Base-by-base conservation (phyloP, 2,888 invertebrate species). In the Latrodectus elegans region DNA sequence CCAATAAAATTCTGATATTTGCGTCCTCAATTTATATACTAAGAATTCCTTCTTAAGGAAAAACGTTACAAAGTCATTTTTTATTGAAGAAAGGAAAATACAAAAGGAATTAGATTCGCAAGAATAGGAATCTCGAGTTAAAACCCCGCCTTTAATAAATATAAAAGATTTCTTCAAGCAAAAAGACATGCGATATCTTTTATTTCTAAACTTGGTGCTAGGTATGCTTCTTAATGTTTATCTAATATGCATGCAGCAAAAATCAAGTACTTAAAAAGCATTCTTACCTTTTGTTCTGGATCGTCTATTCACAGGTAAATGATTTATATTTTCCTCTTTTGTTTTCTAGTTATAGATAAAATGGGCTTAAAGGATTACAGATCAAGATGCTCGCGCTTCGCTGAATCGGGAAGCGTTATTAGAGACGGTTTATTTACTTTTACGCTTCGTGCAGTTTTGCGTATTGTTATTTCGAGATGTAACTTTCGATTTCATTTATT, bases 291-390 rank as follows among this genome's bases (percentile, higher is more conserved):
- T 60, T 60, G 60, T 60, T 60, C n/a, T n/a, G n/a, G 60, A 12
- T 60, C n/a, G n/a, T 15, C 12, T 15, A 60, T 8, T 60, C 12
- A 12, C 60, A 60, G 60, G 60, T 60, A 60, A 38, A 38, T 60
- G 11, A 60, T 15, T 60, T 15, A 60, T 12, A 60, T 60, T 60
- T 60, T 38, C 38, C 60, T 12, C 60, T 60, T 60, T 60, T 60
- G 60, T 60, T 60, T 38, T 60, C 60, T 11, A 11, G 11, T 60
- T 60, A 51, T 22, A 49, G 52, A 52, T 72, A 17, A 77, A 84
- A 84, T 77, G 49, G 65, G 84, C 78, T 84, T 84, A 78, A 73
- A 77, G 67, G 84, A 84, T 84, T 84, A 84, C 71, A 52, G 65
- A 67, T 71, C 55, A 52, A 38, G 51, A 26, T 65, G n/a, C 52